Evolutionary conservation across 2,888 invertebrate species (phyloP), one percentile per base, ranked within the genome.

Genomic region (Eutolmus rufibarbis): DNA sequence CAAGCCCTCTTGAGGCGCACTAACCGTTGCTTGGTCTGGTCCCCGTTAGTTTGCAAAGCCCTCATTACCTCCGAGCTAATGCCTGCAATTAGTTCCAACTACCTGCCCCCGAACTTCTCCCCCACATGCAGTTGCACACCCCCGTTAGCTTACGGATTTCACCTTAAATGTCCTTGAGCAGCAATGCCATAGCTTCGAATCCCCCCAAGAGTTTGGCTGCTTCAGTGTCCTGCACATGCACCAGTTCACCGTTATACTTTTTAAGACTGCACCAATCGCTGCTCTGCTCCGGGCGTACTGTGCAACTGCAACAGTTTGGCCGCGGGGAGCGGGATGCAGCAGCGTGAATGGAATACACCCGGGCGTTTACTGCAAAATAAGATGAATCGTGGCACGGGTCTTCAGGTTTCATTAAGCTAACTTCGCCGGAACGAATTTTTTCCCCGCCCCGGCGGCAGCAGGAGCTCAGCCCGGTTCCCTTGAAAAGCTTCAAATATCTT

Each of bases 101-200:
- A 82, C 82, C 82, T 57, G 37, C 16, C 57, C 82, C 40, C 82
- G 31, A 37, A 28, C 66, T n/a, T 16, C 82, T 4, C 56, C 56
- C 16, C 0, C 7, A 66, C 40, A 23, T 82, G 82, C 82, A 57
- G 28, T 34, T 82, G 37, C 82, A 37, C 19, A 40, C 57, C 51
- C 34, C 28, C 37, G 43, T 57, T 37, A 82, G 28, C 19, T 82
- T 57, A 82, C 82, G 82, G 82, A 82, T 82, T 82, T 82, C 82
- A 82, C 82, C 82, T 82, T 82, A 57, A 82, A 82, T 37, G 82
- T 82, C 82, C 82, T 82, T 82, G 82, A 82, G 57, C 82, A 82
- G 57, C 82, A 82, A 19, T n/a, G 31, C 56, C 56, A 81, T 56
- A 34, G 19, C 57, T 57, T 56, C 66, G 37, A 82, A 37, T 57